These are phyloP conservation scores for Seriola dumerili DNA, from an alignment of 2,113 vertebrate species.

Conservation along the genomic window DNA sequence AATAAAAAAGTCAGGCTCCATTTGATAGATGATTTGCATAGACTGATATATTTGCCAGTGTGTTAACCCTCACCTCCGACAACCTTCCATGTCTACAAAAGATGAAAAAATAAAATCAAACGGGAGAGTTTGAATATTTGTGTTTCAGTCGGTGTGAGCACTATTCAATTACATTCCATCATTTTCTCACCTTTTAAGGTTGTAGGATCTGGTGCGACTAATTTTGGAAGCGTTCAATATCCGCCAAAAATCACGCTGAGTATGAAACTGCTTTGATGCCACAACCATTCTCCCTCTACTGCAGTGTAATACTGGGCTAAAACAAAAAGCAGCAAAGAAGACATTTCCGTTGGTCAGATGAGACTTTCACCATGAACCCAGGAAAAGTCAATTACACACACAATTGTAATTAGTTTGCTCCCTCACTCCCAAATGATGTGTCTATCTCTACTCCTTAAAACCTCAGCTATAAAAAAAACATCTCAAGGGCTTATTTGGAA, in stretches of 20 bases:
- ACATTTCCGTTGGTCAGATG: slow-evolving; percentile 45
- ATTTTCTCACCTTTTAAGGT: slow-evolving; percentile 28
- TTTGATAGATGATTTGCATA: slow-evolving; percentile 60
- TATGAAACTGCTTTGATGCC: slow-evolving; percentile 12
- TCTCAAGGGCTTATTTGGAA: slow-evolving; percentile 34
- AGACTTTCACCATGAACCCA: slow-evolving; percentile 31
- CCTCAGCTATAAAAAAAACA: slow-evolving; percentile 18
- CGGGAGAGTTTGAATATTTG: neutral
- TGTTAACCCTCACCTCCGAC: slow-evolving; percentile 20
- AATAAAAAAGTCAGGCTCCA: slow-evolving; percentile 33
- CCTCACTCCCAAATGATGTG: slow-evolving; percentile 33
- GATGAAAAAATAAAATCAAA: slow-evolving; percentile 1
- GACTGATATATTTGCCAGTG: slow-evolving; percentile 38
- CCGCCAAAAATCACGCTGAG: neutral
- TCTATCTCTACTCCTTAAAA: slow-evolving; percentile 38
- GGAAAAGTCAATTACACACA: slow-evolving; percentile 41
- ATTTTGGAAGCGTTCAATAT: slow-evolving; percentile 34
- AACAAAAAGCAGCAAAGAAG: neutral
- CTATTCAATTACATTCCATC: slow-evolving; percentile 1
- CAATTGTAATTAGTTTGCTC: slow-evolving; percentile 44
- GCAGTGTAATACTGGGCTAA: neutral
- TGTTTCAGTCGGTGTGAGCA: neutral
- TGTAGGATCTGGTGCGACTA: slow-evolving; percentile 19
- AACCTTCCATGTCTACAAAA: neutral
- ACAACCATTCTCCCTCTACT: neutral